Percentiles rank a stretch among this genome's conserved stretches.
Evolutionary conservation across 2,113 vertebrate species (phyloP).

Genomic region (Oryzias curvinotus): DNA sequence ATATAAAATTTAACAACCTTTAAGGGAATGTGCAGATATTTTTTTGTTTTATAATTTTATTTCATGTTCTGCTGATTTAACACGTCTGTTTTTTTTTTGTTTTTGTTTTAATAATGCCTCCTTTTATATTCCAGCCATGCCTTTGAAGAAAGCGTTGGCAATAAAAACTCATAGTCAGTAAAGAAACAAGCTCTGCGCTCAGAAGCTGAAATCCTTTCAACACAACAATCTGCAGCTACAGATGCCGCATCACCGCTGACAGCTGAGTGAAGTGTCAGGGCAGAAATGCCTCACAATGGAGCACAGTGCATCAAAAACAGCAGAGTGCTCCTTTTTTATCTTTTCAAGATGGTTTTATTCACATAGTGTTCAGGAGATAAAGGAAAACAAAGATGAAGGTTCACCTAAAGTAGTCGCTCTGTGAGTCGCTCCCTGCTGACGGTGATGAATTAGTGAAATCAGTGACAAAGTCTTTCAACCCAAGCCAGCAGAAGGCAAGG

Average conservation of each 20-base stretch:
- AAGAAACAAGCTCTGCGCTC: neutral
- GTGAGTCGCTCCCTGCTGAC: conserved; percentile 21
- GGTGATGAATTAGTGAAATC: conserved; percentile 50
- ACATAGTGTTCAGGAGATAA: conserved; percentile 1
- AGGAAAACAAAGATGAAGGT: conserved; percentile 8
- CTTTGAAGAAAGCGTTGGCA: neutral
- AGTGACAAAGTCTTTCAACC: conserved; percentile 28
- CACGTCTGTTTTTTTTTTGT: neutral
- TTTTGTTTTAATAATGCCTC: neutral
- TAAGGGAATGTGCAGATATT: too few species aligned
- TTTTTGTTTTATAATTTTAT: neutral
- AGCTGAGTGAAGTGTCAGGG: neutral
- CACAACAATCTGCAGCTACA: conserved; percentile 5
- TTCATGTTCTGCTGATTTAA: neutral
- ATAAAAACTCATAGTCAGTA: neutral
- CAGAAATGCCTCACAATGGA: neutral
- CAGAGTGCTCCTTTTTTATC: conserved; percentile 1
- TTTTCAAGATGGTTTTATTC: neutral
- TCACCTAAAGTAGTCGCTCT: conserved; percentile 17
- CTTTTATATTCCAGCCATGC: neutral
- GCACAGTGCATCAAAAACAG: neutral
- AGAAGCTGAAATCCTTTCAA: conserved; percentile 11
- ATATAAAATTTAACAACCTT: too few species aligned
- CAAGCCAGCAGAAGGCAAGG: conserved; percentile 7
- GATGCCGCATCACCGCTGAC: neutral